Conservation (phyloP, 1,140 invertebrate species). For the Cyclargus thomasi region DNA sequence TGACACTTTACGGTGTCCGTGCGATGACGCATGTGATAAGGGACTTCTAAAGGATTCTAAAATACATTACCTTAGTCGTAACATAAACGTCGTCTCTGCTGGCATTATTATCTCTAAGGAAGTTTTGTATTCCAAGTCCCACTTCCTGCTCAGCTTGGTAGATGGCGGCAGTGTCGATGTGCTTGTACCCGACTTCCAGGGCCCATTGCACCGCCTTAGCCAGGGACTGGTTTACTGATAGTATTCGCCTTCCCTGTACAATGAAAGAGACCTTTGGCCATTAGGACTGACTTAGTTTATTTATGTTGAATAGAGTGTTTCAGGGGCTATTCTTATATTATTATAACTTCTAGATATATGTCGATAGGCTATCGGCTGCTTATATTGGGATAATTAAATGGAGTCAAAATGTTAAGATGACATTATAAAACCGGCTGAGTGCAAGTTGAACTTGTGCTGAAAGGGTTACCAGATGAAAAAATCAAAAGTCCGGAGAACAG, state of each 20-base stretch:
- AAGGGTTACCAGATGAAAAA: too few species aligned
- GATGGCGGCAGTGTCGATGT: constrained; percentile 16
- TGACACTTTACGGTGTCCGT: too few species aligned
- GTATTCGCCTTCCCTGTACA: constrained; percentile 5
- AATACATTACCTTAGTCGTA: constrained; percentile 14
- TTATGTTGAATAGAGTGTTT: too few species aligned
- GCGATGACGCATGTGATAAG: neutral
- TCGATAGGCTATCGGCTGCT: too few species aligned
- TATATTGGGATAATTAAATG: too few species aligned
- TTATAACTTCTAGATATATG: too few species aligned
- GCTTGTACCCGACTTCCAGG: constrained; percentile 8
- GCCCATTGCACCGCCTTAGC: constrained; percentile 19
- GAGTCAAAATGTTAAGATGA: too few species aligned
- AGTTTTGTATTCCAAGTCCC: constrained; percentile 10
- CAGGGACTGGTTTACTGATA: constrained; percentile 10
- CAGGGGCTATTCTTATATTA: too few species aligned
- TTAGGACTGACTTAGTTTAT: too few species aligned
- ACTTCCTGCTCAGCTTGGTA: constrained; percentile 17
- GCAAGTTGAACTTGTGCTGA: too few species aligned
- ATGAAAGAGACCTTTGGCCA: neutral
- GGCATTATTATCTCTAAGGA: constrained; percentile 9
- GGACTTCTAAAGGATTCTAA: neutral
- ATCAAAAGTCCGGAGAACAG: too few species aligned
- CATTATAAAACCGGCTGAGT: too few species aligned
- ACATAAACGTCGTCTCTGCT: constrained; percentile 12